Evolutionary conservation across 2,888 invertebrate species (phyloP).

Genomic region (Dasypolia templi): DNA sequence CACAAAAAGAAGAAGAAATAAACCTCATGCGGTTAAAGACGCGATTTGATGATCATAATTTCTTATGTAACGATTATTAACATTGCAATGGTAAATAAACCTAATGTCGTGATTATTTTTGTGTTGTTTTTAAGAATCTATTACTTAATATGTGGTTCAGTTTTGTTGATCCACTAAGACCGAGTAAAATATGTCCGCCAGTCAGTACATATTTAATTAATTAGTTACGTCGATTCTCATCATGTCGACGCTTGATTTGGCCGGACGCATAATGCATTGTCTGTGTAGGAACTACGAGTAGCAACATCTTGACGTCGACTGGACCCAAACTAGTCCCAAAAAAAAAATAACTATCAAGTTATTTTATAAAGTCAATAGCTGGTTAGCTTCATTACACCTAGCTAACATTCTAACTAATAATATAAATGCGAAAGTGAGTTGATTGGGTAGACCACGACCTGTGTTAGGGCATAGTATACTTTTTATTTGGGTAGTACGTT

Average conservation of each 20-base stretch:
- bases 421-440: too few relatives aligned
- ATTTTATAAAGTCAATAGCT: too few relatives aligned
- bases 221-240: not conserved
- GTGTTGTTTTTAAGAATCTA: not conserved
- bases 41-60: slow-evolving; percentile 46
- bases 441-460: too few relatives aligned
- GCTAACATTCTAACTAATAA: too few relatives aligned
- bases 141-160: not conserved
- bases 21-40: slow-evolving; percentile 55
- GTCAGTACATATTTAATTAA: not conserved
- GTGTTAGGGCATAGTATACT: too few relatives aligned
- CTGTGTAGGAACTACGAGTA: too few relatives aligned
- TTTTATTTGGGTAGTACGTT: too few relatives aligned
- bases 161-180: not conserved
- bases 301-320: not conserved
- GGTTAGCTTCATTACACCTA: too few relatives aligned
- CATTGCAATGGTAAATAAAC: slow-evolving; percentile 62
- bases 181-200: not conserved
- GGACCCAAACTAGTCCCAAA: not conserved
- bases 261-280: not conserved
- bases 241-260: not conserved
- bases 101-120: slow-evolving; percentile 47
- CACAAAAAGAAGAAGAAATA: slow-evolving; percentile 91
- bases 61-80: slow-evolving; percentile 53
- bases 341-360: too few relatives aligned